Evolutionary conservation across 2,888 invertebrate species (phyloP), one percentile per base, ranked within the genome.

Genomic region (Rugalucina vietnamica): DNA sequence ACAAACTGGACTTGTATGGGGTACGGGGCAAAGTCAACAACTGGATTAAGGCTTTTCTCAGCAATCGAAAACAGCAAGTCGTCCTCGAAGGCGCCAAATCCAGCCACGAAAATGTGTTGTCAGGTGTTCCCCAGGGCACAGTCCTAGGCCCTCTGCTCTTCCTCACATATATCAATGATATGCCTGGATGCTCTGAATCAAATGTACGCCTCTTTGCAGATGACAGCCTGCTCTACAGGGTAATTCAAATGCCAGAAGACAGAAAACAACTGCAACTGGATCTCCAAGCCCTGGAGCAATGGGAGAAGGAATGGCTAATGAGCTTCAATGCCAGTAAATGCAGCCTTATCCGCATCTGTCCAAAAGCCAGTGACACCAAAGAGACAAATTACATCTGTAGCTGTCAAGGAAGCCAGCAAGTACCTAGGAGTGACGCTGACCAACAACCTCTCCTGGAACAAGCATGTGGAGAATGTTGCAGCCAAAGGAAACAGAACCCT

Each of bases 21-120:
- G 34, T 65, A 32, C 32, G 65, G 34, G 34, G 65, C 12, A 34
- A 79, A 8, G 72, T 60, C 60, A 29, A 60, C 60, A 27, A 29
- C 29, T 60, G 60, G 60, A 60, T 60, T 29, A 60, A 29, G 29
- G 60, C 60, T 60, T 60, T 60, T 27, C 60, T 60, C 60, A 60
- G 60, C 29, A 60, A 60, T 18, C 5, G 60, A 29, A 60, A 60
- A 18, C 60, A 60, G 29, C 29, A 60, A 60, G 60, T 60, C 24
- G 29, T 27, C 24, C 60, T 27, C 3, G 60, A 60, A 29, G 60
- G 60, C 29, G 60, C 60, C 60, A 60, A 60, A 29, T 60, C 60
- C 60, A 29, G 60, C 4, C 60, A 21, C 4, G 54, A 54, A 60
- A 29, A 60, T 60, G 60, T 60, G 29, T 29, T 60, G 29, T 60